Evolutionary conservation across 2,797 vertebrate genomes (phyloP).

Genomic region (Anisognathus igniventris): DNA sequence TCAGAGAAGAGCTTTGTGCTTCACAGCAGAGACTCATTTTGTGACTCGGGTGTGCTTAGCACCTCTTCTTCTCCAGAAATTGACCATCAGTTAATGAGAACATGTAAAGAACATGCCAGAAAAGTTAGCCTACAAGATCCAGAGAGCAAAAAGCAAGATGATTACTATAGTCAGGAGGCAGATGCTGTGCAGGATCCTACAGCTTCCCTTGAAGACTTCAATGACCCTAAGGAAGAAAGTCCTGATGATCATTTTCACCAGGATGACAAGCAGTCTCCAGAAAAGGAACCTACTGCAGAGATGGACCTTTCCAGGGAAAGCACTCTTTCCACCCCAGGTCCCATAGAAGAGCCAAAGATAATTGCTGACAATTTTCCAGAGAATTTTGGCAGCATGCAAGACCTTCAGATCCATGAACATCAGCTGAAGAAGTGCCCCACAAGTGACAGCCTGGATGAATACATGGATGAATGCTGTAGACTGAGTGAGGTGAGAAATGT

Average conservation of each 20-base stretch:
- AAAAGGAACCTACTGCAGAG: slow-evolving; percentile 1
- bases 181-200: not conserved
- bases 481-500: slow-evolving; percentile 82
- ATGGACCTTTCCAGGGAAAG: not conserved
- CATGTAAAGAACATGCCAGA: slow-evolving; percentile 37
- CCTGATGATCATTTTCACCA: not conserved
- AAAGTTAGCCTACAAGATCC: slow-evolving; percentile 11
- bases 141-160: not conserved
- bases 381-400: slow-evolving; percentile 49
- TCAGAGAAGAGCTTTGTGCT: slow-evolving; percentile 88
- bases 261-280: not conserved
- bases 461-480: slow-evolving; percentile 88
- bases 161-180: not conserved
- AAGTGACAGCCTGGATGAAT: slow-evolving; percentile 83
- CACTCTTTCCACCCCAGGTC: not conserved
- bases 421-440: slow-evolving; percentile 75
- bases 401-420: slow-evolving; percentile 51
- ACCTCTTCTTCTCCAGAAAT: slow-evolving; percentile 69
- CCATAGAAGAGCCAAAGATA: slow-evolving; percentile 39
- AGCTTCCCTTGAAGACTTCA: slow-evolving; percentile 42
- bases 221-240: not conserved
- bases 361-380: slow-evolving; percentile 24
- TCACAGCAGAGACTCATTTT: slow-evolving; percentile 85
- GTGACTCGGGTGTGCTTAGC: slow-evolving; percentile 79
- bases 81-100: slow-evolving; percentile 53